Base-by-base conservation (phyloP, 2,113 vertebrate genomes). In the Chaetorhynchus papuensis region DNA sequence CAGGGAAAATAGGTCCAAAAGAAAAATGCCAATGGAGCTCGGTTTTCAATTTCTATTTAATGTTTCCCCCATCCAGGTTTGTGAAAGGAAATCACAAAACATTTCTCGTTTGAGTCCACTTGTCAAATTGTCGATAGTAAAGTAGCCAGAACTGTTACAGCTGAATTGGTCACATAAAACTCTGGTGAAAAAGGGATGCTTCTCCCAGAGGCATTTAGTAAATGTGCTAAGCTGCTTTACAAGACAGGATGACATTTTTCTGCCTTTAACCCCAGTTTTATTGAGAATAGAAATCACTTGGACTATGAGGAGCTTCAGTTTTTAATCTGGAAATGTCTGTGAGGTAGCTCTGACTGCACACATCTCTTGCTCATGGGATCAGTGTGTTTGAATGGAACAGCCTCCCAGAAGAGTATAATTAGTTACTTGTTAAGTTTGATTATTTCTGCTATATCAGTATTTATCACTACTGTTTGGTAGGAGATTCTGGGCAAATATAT, bases 131-230 rank as follows among this genome's bases (percentile, higher is more conserved):
- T 94, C 9, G 2, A 63, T 89, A 90, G 90, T 90, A 89, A 92
- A 90, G 80, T 91, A 92, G 61, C 93, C 78, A 83, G 93, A 93
- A 89, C 95, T 83, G 91, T 91, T 96, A 95, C 59, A 91, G 90
- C 81, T 93, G 93, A 95, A 91, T 92, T 95, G 95, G 92, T 88
- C 93, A 79, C 78, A 85, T 90, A 96, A 95, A 96, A 89, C 89
- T 91, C 77, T 86, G 69, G 93, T 91, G 94, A 87, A 90, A 96
- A 91, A 8, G 21, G 78, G 93, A 91, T 87, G 81, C 84, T 88
- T 91, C 80, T 94, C 96, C 94, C 94, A 74, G 89, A 95, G 92
- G 92, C 41, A 2, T 90, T 83, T 93, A 74, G 87, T 95, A 85
- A 78, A 89, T 90, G 95, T 61, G 65, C 49, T 93, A 75, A 93